Conservation (phyloP, 1,140 invertebrate genomes). For the Maconellicoccus hirsutus region DNA sequence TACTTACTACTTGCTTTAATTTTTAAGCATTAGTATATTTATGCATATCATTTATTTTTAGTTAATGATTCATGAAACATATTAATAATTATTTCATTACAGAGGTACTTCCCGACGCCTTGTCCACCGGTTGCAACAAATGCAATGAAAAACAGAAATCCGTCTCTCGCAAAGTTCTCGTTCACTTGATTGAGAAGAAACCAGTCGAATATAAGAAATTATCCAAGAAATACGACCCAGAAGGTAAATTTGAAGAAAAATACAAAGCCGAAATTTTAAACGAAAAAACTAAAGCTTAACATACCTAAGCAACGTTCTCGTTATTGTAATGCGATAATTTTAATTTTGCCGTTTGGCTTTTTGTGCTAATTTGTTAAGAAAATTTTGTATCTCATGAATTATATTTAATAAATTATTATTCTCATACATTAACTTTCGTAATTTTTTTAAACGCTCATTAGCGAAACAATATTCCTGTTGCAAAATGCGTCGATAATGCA, state of each 20-base stretch:
- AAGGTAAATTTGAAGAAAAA: slow-evolving; percentile 38
- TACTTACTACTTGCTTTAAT: no score
- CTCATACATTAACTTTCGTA: background rate
- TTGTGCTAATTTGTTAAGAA: background rate
- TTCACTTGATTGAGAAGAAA: slow-evolving; percentile 43
- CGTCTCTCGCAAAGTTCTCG: slow-evolving; percentile 42
- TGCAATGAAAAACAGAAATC: slow-evolving; percentile 46
- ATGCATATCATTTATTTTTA: no score
- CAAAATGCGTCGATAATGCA: background rate
- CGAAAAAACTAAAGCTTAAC: background rate
- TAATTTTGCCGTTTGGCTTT: background rate
- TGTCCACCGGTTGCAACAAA: slow-evolving; percentile 48
- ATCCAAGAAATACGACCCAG: slow-evolving; percentile 46
- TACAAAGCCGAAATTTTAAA: background rate
- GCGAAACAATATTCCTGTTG: background rate
- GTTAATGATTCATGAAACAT: no score
- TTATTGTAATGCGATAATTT: background rate
- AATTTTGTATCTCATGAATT: background rate
- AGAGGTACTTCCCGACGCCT: slow-evolving; percentile 46
- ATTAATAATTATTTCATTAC: no score
- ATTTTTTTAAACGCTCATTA: background rate
- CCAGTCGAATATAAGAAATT: slow-evolving; percentile 43
- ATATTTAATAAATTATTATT: slow-evolving; percentile 6
- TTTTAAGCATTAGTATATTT: no score
- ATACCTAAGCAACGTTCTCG: background rate